Base-by-base conservation (phyloP, 1,140 invertebrate genomes). In the Drosophila varians region DNA sequence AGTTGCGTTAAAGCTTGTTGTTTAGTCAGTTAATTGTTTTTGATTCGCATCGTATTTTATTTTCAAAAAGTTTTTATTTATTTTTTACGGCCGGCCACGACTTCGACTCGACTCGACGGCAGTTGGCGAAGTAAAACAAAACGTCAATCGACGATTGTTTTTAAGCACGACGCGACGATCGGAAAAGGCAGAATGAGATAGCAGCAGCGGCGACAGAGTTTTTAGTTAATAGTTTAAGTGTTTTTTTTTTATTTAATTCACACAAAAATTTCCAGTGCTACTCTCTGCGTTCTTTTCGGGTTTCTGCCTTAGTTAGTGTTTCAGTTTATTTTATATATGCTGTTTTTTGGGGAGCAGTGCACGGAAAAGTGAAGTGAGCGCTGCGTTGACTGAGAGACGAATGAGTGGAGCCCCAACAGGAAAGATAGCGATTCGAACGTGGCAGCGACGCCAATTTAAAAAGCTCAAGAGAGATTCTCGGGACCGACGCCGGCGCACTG, bases 301-400 rank as follows among this genome's bases (percentile, higher is more conserved):
- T 43, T 64, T 60, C 58, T 58, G 56, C 31, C 36, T 42, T 8
- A 18, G 38, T 42, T 19, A 9, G 3, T 18, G 16, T 42, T 18
- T 16, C 16, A 18, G 38, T 42, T 42, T 9, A 6, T 38, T 7
- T 38, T 38, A 11, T 16, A 38, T 38, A 38, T 42, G 6, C n/a
- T 38, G 49, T 40, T 56, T 21, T 61, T 70, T 49, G 51, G 71
- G 70, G 45, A 79, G 58, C 74, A 80, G 80, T 84, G 80, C 80
- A 86, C 80, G 80, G 84, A 84, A 86, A 76, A 66, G 62, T 66
- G 46, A 66, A 66, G 66, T 69, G 62, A 80, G 80, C 80, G 80
- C 80, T 78, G 76, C 80, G 80, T 68, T 70, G 65, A 79, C 77
- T 83, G 80, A 86, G 72, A 84, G 72, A 84, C 82, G 80, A 84